These are phyloP conservation scores for Danio kyathit DNA, from an alignment of 2,797 vertebrate genomes.

Conservation along the genomic window DNA sequence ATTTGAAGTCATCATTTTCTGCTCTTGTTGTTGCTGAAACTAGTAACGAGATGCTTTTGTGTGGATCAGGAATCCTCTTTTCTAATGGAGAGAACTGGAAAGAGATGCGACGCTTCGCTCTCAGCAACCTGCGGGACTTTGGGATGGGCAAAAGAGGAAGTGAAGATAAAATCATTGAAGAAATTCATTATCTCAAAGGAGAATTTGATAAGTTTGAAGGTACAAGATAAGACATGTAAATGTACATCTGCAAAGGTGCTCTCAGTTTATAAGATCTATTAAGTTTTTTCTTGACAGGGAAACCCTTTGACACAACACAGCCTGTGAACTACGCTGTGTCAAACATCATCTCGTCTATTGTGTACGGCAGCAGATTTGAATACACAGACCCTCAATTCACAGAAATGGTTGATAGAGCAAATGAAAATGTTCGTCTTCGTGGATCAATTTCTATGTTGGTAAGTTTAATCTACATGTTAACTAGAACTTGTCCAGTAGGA, in stretches of 20 bases:
- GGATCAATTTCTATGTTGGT: conserved; percentile 68
- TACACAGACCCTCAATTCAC: conserved; percentile 58
- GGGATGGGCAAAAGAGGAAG: conserved; percentile 77
- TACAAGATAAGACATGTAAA: conserved; percentile 43
- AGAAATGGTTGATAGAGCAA: conserved; percentile 59
- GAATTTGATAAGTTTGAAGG: conserved; percentile 71
- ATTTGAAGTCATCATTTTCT: background rate
- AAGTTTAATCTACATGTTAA: background rate
- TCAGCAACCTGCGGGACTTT: conserved; percentile 74
- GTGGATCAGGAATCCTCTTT: conserved; percentile 73
- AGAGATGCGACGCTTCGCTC: conserved; percentile 78
- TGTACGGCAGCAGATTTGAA: conserved; percentile 63
- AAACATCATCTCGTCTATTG: conserved; percentile 60
- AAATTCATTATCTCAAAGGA: conserved; percentile 69
- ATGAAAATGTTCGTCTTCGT: conserved; percentile 53
- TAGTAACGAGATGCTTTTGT: background rate
- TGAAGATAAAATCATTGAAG: conserved; percentile 76
- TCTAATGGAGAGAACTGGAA: conserved; percentile 78
- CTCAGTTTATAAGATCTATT: background rate
- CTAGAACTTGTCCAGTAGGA: background rate
- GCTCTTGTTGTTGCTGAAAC: background rate
- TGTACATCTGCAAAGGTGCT: background rate
- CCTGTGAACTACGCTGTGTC: conserved; percentile 63
- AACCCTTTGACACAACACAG: conserved; percentile 66
- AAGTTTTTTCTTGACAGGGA: conserved; percentile 52